Conservation (phyloP, 2,113 vertebrate species). For the Uria aalge region DNA sequence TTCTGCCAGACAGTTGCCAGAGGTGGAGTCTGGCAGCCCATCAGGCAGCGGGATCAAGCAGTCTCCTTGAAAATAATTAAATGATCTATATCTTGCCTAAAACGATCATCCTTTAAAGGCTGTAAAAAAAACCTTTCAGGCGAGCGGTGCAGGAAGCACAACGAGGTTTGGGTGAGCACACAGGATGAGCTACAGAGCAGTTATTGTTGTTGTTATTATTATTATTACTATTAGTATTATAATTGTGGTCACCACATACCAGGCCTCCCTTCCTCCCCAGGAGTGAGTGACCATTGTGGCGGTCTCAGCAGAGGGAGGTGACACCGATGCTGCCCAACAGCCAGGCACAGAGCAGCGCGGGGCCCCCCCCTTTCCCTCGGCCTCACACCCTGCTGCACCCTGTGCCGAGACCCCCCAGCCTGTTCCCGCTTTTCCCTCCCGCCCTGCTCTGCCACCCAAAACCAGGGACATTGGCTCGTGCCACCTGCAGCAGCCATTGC, state of each 20-base stretch:
- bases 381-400: background rate
- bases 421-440: background rate
- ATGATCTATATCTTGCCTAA: background rate
- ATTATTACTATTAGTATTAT: background rate
- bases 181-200: background rate
- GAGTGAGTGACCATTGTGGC: background rate
- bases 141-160: background rate
- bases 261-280: background rate
- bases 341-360: background rate
- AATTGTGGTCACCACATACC: too few species aligned
- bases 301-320: background rate
- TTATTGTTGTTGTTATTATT: background rate
- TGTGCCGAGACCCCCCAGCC: background rate
- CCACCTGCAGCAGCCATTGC: accelerated
- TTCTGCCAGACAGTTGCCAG: background rate
- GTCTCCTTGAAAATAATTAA: background rate
- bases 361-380: background rate
- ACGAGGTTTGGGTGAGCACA: background rate
- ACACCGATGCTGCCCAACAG: background rate
- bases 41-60: background rate
- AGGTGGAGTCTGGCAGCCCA: background rate
- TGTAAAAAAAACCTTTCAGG: background rate
- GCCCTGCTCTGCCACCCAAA: background rate
- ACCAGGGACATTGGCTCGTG: accelerated
- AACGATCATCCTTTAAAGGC: background rate